Percentiles rank a stretch among this genome's conserved stretches.
phyloP scores from a whole-genome alignment of 2,113 vertebrate species.

The Amazona vittata region DNA sequence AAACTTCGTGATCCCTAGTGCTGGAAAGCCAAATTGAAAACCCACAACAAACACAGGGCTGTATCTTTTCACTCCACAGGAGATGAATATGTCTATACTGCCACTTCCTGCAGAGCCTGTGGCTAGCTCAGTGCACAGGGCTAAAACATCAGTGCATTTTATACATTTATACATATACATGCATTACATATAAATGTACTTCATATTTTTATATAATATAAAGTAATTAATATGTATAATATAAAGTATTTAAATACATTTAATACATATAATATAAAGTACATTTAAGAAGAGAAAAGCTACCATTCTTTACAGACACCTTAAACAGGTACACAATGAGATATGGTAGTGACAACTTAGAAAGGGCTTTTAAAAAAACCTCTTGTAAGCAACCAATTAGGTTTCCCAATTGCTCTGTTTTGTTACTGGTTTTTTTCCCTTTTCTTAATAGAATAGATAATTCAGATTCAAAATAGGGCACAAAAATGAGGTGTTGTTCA shows the following conservation, averaged over 20 bases:
- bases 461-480: not conserved
- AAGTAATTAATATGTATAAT: not conserved
- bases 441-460: not conserved
- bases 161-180: not conserved
- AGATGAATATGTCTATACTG: fast-evolving
- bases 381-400: not conserved
- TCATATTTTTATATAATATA: not conserved
- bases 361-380: not conserved
- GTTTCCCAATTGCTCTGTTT: not conserved
- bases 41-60: not conserved
- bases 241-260: too few species aligned
- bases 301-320: not conserved
- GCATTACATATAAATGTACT: not conserved
- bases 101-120: not conserved
- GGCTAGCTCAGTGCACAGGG: not conserved
- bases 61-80: not conserved
- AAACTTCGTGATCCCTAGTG: not conserved
- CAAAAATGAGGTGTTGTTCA: not conserved
- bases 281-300: not conserved
- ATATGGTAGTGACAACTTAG: not conserved
- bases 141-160: not conserved
- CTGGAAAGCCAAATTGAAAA: not conserved
- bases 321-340: not conserved
- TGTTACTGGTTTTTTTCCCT: not conserved
- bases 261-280: not conserved